Conservation (phyloP, 2,888 invertebrate species). For the Sisyra terminalis region DNA sequence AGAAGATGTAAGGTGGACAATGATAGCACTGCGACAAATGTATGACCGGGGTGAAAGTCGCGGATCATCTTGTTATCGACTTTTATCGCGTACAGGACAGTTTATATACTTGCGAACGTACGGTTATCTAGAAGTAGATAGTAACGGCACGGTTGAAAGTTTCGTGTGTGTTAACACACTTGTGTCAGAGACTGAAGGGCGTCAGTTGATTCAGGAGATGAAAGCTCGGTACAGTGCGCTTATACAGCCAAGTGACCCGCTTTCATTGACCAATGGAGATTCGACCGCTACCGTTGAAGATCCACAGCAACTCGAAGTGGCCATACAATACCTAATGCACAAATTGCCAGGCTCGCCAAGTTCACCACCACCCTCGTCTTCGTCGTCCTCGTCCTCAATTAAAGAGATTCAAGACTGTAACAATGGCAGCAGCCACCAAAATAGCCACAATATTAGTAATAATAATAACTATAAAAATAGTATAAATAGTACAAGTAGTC, state of each 20-base stretch:
- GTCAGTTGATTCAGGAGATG: constrained; percentile 58
- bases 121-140: constrained; percentile 72
- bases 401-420: constrained; percentile 8
- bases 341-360: constrained; percentile 27
- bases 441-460: not conserved
- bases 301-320: constrained; percentile 50
- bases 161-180: constrained; percentile 77
- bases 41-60: constrained; percentile 68
- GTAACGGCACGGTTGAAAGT: constrained; percentile 62
- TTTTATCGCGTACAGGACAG: constrained; percentile 65
- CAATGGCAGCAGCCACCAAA: not conserved
- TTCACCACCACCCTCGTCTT: constrained; percentile 10
- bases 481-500: not conserved
- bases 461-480: not conserved
- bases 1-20: constrained; percentile 78
- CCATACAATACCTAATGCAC: constrained; percentile 51
- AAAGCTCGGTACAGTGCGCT: constrained; percentile 61
- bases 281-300: constrained; percentile 42
- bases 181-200: constrained; percentile 56
- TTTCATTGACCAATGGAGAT: constrained; percentile 11
- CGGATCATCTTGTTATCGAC: constrained; percentile 74
- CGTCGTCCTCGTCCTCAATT: not conserved
- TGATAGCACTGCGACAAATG: constrained; percentile 78
- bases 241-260: constrained; percentile 16
- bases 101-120: constrained; percentile 72